A percentile compares a stretch with the other conserved stretches of the same genome.
Evolutionary conservation across 2,888 invertebrate species (phyloP).

Genomic region (Eudemis profundana): DNA sequence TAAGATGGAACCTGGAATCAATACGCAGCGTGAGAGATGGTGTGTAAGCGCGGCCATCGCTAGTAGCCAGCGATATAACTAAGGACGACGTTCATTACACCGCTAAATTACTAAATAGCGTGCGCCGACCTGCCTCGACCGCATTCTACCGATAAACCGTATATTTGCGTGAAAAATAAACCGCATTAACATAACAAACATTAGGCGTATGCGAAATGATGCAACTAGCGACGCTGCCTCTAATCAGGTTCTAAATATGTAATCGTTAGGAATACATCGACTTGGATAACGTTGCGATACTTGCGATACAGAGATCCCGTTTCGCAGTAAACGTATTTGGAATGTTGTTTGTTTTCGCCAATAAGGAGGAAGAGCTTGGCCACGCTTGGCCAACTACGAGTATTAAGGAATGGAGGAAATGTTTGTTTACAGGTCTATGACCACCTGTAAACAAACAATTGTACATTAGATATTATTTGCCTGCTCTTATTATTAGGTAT

Average conservation of each 20-base stretch:
- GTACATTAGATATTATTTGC: not conserved
- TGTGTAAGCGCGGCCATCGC: slow-evolving; percentile 33
- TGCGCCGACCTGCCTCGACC: slow-evolving; percentile 55
- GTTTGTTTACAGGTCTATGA: not conserved
- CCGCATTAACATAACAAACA: slow-evolving; percentile 68
- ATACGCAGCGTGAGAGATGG: slow-evolving; percentile 21
- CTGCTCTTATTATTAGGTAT: not conserved
- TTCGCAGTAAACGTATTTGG: slow-evolving; percentile 46
- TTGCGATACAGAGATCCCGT: slow-evolving; percentile 45
- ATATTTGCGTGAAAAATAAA: slow-evolving; percentile 72
- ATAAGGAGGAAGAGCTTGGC: slow-evolving; percentile 16
- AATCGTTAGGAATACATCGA: slow-evolving; percentile 42
- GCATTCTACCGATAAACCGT: slow-evolving; percentile 69
- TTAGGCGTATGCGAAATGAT: slow-evolving; percentile 60
- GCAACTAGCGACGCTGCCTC: slow-evolving; percentile 55
- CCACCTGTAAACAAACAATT: not conserved
- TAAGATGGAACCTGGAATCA: too few relatives aligned
- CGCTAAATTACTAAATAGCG: slow-evolving; percentile 73
- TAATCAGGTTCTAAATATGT: slow-evolving; percentile 51
- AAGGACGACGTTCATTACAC: slow-evolving; percentile 63
- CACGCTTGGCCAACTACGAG: not conserved
- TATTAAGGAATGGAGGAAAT: slow-evolving; percentile 11
- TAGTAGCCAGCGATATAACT: slow-evolving; percentile 44
- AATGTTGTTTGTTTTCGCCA: slow-evolving; percentile 51
- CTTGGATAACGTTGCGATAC: slow-evolving; percentile 44